Evolutionary conservation across 2,888 invertebrate genomes (phyloP), one percentile per base, ranked within the genome.

Genomic region (Ichneumoninae sp.): DNA sequence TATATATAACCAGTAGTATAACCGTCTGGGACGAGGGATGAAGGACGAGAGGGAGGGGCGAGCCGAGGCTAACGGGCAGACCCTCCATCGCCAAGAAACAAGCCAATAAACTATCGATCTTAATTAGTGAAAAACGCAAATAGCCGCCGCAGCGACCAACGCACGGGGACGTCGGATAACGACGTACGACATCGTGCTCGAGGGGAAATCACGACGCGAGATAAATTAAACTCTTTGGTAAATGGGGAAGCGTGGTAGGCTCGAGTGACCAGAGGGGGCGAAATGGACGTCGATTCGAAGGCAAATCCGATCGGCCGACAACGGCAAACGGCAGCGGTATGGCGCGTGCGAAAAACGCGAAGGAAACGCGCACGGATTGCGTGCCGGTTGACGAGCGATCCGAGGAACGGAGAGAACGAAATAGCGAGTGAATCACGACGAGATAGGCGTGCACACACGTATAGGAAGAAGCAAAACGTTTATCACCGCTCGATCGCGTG

Each of bases 401-500:
- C 16, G 47, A 44, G 50, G 30, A n/a, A 50, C 8, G n/a, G n/a
- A 69, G 50, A 47, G 30, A 19, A 19, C 68, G 33, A 26, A 65
- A 65, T 62, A 65, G 72, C 44, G n/a, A 69, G 36, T 40, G 68
- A 74, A 60, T 52, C 7, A 52, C n/a, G 82, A 71, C 81, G 72
- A 68, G 30, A 62, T 62, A 33, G 62, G 30, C 6, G 70, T 47
- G 72, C 68, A 30, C 57, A 62, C 65, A 36, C 36, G 16, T 40
- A 57, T 76, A 60, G 72, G 26, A 47, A 68, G 36, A 71, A 78
- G 86, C 74, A 85, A 86, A 87, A 85, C 83, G 86, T 86, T 87
- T 80, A 86, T 87, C 84, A 81, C 84, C 81, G 80, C 66, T 66
- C 40, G 83, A 87, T 87, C 87, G 87, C 87, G 87, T 87, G 87